Conservation (phyloP, 2,888 invertebrate species). For the Apamea anceps region DNA sequence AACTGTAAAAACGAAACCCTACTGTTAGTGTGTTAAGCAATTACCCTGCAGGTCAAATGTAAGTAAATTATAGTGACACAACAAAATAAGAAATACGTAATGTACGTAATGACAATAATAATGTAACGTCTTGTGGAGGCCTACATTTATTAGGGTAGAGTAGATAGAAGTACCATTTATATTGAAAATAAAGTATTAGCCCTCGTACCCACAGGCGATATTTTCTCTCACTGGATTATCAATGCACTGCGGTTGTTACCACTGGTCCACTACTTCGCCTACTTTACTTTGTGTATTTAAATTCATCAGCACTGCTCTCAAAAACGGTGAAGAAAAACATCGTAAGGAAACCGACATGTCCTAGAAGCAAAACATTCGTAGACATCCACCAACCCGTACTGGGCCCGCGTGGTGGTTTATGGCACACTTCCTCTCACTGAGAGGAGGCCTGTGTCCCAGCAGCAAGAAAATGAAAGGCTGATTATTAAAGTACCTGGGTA, state of each 20-base stretch:
- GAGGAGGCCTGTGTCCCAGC: background rate
- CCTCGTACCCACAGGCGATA: background rate
- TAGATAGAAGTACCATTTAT: background rate
- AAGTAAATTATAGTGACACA: slow-evolving; percentile 12
- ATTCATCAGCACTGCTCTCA: background rate
- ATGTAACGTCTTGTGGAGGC: background rate
- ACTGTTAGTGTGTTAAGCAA: no score
- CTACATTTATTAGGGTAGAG: background rate
- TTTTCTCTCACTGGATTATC: background rate
- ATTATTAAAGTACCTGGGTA: background rate
- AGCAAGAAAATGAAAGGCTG: background rate
- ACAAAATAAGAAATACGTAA: slow-evolving; percentile 12
- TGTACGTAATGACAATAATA: background rate
- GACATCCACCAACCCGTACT: background rate
- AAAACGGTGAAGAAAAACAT: background rate
- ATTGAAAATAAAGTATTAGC: background rate
- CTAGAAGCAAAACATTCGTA: background rate
- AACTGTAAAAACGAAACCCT: no score
- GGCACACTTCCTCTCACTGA: background rate
- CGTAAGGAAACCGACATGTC: background rate
- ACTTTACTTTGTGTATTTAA: background rate
- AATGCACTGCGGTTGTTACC: background rate
- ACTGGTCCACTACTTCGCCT: no score
- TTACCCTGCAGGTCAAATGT: background rate
- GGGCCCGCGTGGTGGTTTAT: background rate